These are phyloP conservation scores for Leptobrachium ailaonicum DNA, from an alignment of 2,113 vertebrate species.

Conservation along the genomic window DNA sequence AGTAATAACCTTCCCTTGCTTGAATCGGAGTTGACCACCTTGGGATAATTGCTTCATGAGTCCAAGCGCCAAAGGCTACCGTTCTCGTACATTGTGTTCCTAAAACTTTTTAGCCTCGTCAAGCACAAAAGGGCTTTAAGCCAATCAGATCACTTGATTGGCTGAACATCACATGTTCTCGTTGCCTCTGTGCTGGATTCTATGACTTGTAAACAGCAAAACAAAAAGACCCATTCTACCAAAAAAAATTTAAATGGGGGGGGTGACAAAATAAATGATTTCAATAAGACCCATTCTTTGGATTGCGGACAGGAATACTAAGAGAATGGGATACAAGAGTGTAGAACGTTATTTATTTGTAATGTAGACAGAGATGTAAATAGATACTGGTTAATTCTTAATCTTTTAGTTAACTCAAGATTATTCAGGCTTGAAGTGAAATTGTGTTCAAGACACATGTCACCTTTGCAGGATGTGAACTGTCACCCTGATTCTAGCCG, in stretches of 20 bases:
- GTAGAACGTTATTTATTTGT: too few species aligned
- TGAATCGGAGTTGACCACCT: conserved; percentile 36
- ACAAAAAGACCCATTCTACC: conserved; percentile 22
- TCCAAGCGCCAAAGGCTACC: conserved; percentile 13
- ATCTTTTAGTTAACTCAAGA: too few species aligned
- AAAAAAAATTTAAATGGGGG: conserved; percentile 7
- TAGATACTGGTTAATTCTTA: too few species aligned
- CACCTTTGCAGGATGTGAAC: too few species aligned
- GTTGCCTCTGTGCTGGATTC: conserved; percentile 20
- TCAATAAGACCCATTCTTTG: background rate
- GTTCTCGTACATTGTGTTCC: conserved; percentile 31
- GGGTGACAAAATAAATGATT: background rate
- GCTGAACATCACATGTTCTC: conserved; percentile 46
- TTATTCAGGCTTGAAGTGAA: too few species aligned
- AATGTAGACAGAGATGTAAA: too few species aligned
- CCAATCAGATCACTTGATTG: conserved; percentile 29
- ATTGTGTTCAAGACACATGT: too few species aligned
- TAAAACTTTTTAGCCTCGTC: conserved; percentile 19
- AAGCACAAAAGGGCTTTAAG: conserved; percentile 28
- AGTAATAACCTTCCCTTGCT: conserved; percentile 19
- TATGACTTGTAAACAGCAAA: conserved; percentile 27
- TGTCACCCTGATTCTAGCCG: too few species aligned
- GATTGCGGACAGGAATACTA: background rate
- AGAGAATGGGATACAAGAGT: too few species aligned
- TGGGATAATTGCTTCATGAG: conserved; percentile 38